Percentiles rank a stretch among this genome's conserved stretches.
These are phyloP conservation scores for Oryzaephilus surinamensis DNA, from an alignment of 1,140 invertebrate species.

Conservation along the genomic window DNA sequence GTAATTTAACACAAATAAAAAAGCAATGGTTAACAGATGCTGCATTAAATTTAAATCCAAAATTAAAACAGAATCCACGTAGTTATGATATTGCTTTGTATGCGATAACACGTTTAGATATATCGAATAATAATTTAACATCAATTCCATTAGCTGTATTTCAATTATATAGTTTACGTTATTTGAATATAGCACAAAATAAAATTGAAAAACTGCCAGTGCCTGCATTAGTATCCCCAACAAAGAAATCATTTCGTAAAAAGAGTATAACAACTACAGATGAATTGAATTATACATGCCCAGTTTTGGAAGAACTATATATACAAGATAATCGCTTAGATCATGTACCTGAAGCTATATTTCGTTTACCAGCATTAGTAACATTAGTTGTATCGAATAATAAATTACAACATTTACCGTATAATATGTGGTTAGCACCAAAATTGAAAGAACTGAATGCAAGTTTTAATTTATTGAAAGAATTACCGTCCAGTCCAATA, in stretches of 20 bases:
- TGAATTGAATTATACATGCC: conserved; percentile 49
- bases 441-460: conserved; percentile 83
- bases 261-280: conserved; percentile 29
- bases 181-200: conserved; percentile 80
- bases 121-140: conserved; percentile 82
- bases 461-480: conserved; percentile 79
- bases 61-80: conserved; percentile 58
- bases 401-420: conserved; percentile 75
- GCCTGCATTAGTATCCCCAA: conserved; percentile 24
- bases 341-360: conserved; percentile 65
- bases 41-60: conserved; percentile 73
- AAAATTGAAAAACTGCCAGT: conserved; percentile 64
- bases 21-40: conserved; percentile 79
- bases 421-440: conserved; percentile 81
- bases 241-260: conserved; percentile 30
- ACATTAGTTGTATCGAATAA: conserved; percentile 90
- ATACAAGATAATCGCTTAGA: conserved; percentile 81
- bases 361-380: conserved; percentile 67
- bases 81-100: conserved; percentile 65
- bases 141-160: conserved; percentile 74
- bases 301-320: conserved; percentile 80
- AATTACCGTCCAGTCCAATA: conserved; percentile 53
- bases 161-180: conserved; percentile 64
- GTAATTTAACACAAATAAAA: conserved; percentile 54
- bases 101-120: conserved; percentile 87